Evolutionary conservation across 53 echinoderm and acorn worm species (phyloP), one percentile per base, ranked within the genome.

Genomic region (Zoroaster sp.): DNA sequence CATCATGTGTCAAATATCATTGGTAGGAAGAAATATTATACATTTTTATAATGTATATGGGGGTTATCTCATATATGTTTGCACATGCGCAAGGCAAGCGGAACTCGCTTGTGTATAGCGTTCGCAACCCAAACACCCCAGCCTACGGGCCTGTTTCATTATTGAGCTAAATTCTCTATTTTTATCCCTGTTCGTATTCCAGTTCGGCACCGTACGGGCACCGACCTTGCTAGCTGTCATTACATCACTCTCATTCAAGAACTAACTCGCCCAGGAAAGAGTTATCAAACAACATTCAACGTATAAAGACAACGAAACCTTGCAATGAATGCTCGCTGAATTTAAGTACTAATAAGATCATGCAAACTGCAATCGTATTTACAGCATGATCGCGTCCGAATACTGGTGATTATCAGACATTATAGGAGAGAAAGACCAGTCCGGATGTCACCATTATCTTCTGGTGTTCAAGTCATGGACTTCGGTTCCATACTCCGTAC

Each of bases 311-410:
- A 80, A 80, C 40, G 3, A 40, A 9, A 63, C 63, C 31, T 66
- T 25, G 25, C 30, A 23, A 17, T 66, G 80, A 52, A 59, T 80
- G 20, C 40, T 13, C 21, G 40, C 40, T 80, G 66, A 80, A 80
- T 80, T 40, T 14, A 41, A 40, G 63, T 9, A 39, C 80, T 80
- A 80, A 80, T 80, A 65, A 65, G 66, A 80, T 80, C 80, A 80
- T 25, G 35, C 33, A 52, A 9, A 21, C 80, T 15, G 30, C 23
- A 80, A 80, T 80, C 80, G 80, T 80, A 40, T 80, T 80, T 80
- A 80, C 35, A 39, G 66, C 80, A 39, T 80, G 80, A 36, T 63
- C 66, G 80, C 35, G 3, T 37, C 14, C 40, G 80, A 80, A 80
- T 80, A 63, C 80, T 25, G 40, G 80, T 39, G 80, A 80, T 80